Conservation (phyloP, 92 coral and sea anemone genomes). For the Zoanthus sociatus region DNA sequence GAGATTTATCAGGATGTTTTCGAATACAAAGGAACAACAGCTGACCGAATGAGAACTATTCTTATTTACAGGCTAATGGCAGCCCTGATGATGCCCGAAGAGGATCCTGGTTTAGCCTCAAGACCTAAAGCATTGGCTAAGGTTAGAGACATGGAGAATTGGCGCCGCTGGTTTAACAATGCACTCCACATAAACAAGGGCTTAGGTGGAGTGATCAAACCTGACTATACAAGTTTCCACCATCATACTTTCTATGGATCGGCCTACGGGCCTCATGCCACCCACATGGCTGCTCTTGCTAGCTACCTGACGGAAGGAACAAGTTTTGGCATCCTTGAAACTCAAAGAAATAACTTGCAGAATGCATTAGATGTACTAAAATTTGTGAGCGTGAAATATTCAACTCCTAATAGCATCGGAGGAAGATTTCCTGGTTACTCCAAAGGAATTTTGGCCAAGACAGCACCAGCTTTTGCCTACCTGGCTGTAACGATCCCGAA, state of each 20-base stretch:
- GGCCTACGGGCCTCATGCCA: constrained; percentile 69
- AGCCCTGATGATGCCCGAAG: constrained; percentile 70
- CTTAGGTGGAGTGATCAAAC: constrained; percentile 62
- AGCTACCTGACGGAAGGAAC: constrained; percentile 64
- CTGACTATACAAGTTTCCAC: constrained; percentile 72
- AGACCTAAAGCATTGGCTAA: constrained; percentile 57
- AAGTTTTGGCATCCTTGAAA: neutral
- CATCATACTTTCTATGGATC: constrained; percentile 72
- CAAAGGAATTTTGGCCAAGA: too few species aligned
- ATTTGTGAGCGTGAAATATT: constrained; percentile 60
- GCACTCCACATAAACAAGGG: constrained; percentile 1
- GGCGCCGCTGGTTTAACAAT: neutral
- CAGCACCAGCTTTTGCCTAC: too few species aligned
- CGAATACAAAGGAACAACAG: constrained; percentile 56
- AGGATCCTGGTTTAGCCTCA: constrained; percentile 14
- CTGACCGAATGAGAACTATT: constrained; percentile 65
- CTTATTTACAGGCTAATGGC: constrained; percentile 56
- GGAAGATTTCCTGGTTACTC: constrained; percentile 57
- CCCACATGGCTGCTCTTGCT: constrained; percentile 57
- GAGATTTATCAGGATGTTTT: constrained; percentile 58
- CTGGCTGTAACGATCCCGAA: too few species aligned
- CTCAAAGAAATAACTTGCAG: constrained; percentile 26
- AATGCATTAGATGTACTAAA: constrained; percentile 57
- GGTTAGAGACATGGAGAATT: constrained; percentile 67
- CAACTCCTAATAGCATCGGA: constrained; percentile 56